Percentiles rank a stretch among this genome's conserved stretches.
These are phyloP conservation scores for Pampusana beccarii DNA, from an alignment of 2,113 vertebrate species.

Conservation along the genomic window DNA sequence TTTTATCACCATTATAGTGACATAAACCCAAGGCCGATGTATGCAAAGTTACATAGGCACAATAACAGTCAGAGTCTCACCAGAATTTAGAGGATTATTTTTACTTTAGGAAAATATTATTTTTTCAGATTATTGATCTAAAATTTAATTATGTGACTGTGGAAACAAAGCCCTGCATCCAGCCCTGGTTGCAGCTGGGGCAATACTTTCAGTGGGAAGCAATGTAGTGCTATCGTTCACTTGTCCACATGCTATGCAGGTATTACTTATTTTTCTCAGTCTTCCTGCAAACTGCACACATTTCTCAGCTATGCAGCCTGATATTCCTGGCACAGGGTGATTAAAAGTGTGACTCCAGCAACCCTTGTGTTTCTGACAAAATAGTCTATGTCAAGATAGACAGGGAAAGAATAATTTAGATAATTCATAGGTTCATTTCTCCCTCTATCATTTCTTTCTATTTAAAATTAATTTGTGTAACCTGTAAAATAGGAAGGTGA, in stretches of 20 bases:
- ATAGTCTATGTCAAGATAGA: not conserved
- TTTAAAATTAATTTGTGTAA: conserved; percentile 6
- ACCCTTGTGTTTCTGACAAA: not conserved
- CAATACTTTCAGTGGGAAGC: not conserved
- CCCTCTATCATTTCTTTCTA: not conserved
- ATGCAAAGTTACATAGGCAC: not conserved
- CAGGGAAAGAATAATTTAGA: not conserved
- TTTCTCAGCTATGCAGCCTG: not conserved
- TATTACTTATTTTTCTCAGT: not conserved
- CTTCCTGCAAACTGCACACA: not conserved
- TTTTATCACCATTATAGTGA: not conserved
- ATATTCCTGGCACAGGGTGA: not conserved
- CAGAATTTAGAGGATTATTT: not conserved
- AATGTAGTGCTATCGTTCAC: not conserved
- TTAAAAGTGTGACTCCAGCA: not conserved
- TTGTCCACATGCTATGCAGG: not conserved
- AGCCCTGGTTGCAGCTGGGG: not conserved
- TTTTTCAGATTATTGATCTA: not conserved
- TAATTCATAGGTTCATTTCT: not conserved
- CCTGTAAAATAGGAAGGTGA: not conserved
- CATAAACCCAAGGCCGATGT: not conserved
- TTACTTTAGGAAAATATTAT: not conserved
- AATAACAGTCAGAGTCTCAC: not conserved
- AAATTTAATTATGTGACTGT: not conserved
- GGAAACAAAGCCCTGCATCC: not conserved